Evolutionary conservation across 2,888 invertebrate genomes (phyloP), one percentile per base, ranked within the genome.

Genomic region (Drosophila pegasa): DNA sequence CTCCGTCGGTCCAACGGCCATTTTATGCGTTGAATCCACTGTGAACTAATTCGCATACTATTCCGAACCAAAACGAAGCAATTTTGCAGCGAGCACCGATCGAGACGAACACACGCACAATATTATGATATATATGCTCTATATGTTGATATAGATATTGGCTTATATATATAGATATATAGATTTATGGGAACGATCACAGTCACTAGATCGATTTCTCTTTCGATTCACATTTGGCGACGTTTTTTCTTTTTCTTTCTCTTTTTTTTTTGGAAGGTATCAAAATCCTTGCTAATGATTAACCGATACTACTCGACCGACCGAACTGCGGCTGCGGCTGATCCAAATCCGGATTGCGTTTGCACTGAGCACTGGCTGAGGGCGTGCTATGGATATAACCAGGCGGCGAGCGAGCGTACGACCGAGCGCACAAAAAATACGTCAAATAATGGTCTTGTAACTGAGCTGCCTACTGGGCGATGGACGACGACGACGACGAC

Each of bases 1-100:
- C 92, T 92, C 92, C 91, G 92, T 92, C 92, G 92, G 92, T 92
- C 92, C 92, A 92, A 92, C 93, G 92, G 92, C 92, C 92, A 92
- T 93, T 91, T 92, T 92, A 91, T 92, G 90, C 91, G 92, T 92
- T 89, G 92, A 92, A 92, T 92, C 92, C 92, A 92, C 92, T 92
- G 92, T 92, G 91, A 91, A 90, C 91, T 80, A 91, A 90, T 92
- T 92, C 88, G 92, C 92, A 92, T 92, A 92, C 92, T 92, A 92
- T 90, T 90, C 91, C 80, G 68, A 62, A 79, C 89, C 74, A 66
- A 71, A 76, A 77, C 72, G 75, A 78, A 78, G 63, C 58, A 82
- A 90, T 89, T 81, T 85, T 88, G 71, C 66, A 75, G 64, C 61
- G 64, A 63, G 29, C 45, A 52, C 31, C 18, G 40, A 6, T 37